Base-by-base conservation (phyloP, 2,113 vertebrate species). In the Crotalus horridus region DNA sequence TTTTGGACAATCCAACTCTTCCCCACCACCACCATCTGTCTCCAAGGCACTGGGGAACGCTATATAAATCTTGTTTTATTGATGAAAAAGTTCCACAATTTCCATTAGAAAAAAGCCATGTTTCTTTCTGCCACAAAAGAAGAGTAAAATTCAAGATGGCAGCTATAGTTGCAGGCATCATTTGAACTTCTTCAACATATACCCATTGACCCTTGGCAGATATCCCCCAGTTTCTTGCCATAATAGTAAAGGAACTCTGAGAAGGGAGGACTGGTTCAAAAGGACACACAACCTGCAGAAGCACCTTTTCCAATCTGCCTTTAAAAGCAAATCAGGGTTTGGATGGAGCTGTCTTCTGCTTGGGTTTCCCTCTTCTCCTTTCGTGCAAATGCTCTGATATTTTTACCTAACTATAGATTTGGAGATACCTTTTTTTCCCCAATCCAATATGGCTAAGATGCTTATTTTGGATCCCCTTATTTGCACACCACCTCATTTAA, bases 191-290 rank as follows among this genome's bases (percentile, higher is more conserved):
- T 74, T 74, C n/a, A 33, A 39, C 64, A 33, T 33, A 33, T 0
- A 15, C 6, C 69, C 69, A 17, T n/a, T 3, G 6, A 20, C 1
- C 33, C 69, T 3, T 1, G 0, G 33, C 33, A 43, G 33, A 81
- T 81, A 39, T 33, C 48, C 7, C 74, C 33, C 2, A 0, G 0
- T 81, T 81, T 81, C 33, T 17, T 81, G 33, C 17, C 17, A 8
- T 81, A 33, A 43, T 39, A 43, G 17, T 21, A 81, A 39, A 39
- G 33, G 74, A 43, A 9, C 17, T 81, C 17, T 81, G 33, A 39
- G 33, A 33, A 33, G 15, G 69, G n/a, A 15, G 17, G 69, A 21
- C 0, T 0, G 17, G 74, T 81, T 3, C 74, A 43, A 43, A 81
- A 43, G 74, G 33, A 43, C 7, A 81, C 7, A 39, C 6, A 20